Evolutionary conservation across 1,140 invertebrate genomes (phyloP), one percentile per base, ranked within the genome.

Genomic region (Heliconius hermathena): DNA sequence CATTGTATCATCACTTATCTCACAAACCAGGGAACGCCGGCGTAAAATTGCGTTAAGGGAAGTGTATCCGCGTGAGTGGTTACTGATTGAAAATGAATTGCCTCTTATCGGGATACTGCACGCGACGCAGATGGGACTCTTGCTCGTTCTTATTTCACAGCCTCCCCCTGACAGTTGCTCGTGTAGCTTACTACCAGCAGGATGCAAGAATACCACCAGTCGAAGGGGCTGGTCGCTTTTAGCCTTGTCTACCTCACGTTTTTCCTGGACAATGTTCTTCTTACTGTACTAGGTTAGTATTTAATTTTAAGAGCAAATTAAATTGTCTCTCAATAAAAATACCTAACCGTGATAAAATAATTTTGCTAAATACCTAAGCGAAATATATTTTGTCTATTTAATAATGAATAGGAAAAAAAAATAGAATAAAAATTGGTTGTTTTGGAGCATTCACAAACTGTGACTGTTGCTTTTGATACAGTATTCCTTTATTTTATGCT

Each of bases 281-380:
- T 97, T n/a, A 97, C 97, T 11, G 96, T 97, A 60, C 96, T 97
- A 41, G 97, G 97, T 97, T 89, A 96, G 96, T 95, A 11, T n/a
- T 22, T 33, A 16, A 71, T 36, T 13, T 76, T 71, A 77, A 29
- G 0, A 5, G 26, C 9, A 72, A 20, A 9, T 38, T 38, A 72
- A 8, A 9, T 38, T 38, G 11, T 66, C n/a, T 66, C 60, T 11
- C 36, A 5, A 46, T 46, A 46, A 46, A 6, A 6, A 0, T 36
- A 36, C 33, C 0, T 46, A 46, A 1, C 41, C 0, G 41, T 52
- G 18, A 52, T 20, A 20, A 52, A 52, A 46, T 13, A 11, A 2
- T 13, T 46, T 46, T 46, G 33, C 6, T 8, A 8, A 36, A 4
- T 6, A 36, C 33, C 33, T 36, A 36, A 36, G 33, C 33, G 13